Evolutionary conservation across 2,888 invertebrate species (phyloP).

Genomic region (Colostygia pectinataria): DNA sequence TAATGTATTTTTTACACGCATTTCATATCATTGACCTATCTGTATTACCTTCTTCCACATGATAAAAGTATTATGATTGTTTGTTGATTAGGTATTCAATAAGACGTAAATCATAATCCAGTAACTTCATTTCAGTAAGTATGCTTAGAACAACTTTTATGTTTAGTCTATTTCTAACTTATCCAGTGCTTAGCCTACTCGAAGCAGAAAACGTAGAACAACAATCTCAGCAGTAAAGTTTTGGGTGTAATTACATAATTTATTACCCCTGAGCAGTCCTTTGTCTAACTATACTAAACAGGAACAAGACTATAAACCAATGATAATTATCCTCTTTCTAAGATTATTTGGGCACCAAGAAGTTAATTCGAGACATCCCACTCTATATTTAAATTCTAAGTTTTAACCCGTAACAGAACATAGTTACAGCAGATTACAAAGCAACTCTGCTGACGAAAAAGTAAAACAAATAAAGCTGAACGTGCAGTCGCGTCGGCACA

Average conservation of each 20-base stretch:
- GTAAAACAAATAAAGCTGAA: constrained; percentile 24
- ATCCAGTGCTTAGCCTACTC: too few relatives aligned
- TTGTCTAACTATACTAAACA: constrained; percentile 5
- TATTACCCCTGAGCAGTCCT: constrained; percentile 1
- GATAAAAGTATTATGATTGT: too few relatives aligned
- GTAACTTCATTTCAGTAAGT: too few relatives aligned
- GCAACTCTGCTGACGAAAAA: constrained; percentile 18
- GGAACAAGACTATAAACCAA: constrained; percentile 13
- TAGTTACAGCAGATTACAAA: constrained; percentile 10
- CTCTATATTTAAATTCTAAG: constrained; percentile 14
- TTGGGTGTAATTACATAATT: constrained; percentile 8
- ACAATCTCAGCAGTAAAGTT: constrained; percentile 10
- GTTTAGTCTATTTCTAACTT: too few relatives aligned
- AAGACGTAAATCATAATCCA: too few relatives aligned
- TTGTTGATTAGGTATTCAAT: too few relatives aligned
- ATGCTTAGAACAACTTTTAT: too few relatives aligned
- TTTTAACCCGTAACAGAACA: constrained; percentile 2
- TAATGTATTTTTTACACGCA: too few relatives aligned
- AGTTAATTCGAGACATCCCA: constrained; percentile 6
- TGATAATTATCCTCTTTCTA: background rate
- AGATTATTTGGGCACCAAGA: constrained; percentile 8
- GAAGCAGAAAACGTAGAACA: too few relatives aligned
- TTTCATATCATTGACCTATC: too few relatives aligned
- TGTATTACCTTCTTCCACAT: too few relatives aligned
- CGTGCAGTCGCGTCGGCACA: constrained; percentile 21